phyloP scores from a whole-genome alignment of 2,888 invertebrate genomes.

The Pedicia rivosa region DNA sequence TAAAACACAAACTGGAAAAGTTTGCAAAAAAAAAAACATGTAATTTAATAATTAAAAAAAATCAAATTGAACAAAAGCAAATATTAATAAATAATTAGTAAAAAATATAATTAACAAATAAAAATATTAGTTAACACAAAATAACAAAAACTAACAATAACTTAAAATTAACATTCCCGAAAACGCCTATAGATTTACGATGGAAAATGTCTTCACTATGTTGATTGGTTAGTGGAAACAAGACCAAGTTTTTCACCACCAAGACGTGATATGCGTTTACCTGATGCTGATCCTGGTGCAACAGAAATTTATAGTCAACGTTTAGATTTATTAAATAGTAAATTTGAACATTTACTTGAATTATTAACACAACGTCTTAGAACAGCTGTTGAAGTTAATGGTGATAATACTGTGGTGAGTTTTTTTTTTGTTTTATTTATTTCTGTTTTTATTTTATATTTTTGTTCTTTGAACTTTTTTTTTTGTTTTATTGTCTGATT shows the following conservation, averaged over 20 bases:
- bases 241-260: constrained; percentile 31
- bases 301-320: constrained; percentile 30
- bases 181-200: constrained; percentile 26
- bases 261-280: constrained; percentile 26
- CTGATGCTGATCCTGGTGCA: constrained; percentile 29
- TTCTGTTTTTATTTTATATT: no score
- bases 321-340: constrained; percentile 28
- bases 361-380: constrained; percentile 29
- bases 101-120: no score
- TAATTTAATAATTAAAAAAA: no score
- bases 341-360: constrained; percentile 30
- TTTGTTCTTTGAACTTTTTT: no score
- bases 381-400: constrained; percentile 31
- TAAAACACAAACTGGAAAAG: no score
- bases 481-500: no score
- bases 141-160: constrained; percentile 4
- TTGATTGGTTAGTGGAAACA: constrained; percentile 30
- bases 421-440: no score
- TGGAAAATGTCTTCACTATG: constrained; percentile 30
- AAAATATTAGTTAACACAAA: no score
- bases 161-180: constrained; percentile 3
- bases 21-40: no score
- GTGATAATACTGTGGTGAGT: constrained; percentile 32
- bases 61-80: no score
- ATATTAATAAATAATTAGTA: no score